Conservation (phyloP, 2,797 vertebrate genomes). For the Coluber constrictor region DNA sequence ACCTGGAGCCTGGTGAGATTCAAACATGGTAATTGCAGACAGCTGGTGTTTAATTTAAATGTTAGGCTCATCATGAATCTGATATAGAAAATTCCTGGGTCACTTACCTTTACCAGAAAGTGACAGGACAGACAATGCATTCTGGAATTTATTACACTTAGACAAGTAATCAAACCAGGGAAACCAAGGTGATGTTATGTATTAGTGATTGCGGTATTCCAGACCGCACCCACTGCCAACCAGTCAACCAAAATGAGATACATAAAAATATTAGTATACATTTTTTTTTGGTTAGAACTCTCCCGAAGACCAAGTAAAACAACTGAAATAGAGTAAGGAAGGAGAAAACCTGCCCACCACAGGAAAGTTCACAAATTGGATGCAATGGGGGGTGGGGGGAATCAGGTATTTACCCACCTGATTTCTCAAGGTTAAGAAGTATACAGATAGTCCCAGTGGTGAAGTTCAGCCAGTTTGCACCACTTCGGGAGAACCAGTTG, state of each 20-base stretch:
- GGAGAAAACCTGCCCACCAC: not conserved
- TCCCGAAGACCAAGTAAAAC: not conserved
- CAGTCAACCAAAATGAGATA: not conserved
- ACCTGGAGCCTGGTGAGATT: too few relatives aligned
- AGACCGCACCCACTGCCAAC: not conserved
- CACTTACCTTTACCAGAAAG: not conserved
- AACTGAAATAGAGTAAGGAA: not conserved
- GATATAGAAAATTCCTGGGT: not conserved
- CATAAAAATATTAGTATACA: not conserved
- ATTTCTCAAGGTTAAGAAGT: not conserved
- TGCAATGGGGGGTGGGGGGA: accelerated
- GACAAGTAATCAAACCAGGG: not conserved
- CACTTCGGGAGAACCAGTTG: too few relatives aligned
- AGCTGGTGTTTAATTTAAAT: not conserved
- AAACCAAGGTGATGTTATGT: not conserved
- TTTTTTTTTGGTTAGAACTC: not conserved
- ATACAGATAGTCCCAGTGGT: not conserved
- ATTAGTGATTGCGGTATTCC: not conserved
- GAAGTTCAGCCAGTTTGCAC: too few relatives aligned
- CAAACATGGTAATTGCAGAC: too few relatives aligned
- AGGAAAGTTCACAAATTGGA: not conserved
- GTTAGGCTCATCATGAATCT: not conserved
- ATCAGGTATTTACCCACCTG: not conserved
- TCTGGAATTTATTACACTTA: not conserved
- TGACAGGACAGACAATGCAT: not conserved